These are phyloP conservation scores for Spinus olivaceus DNA, from an alignment of 2,797 vertebrate genomes.

Conservation along the genomic window DNA sequence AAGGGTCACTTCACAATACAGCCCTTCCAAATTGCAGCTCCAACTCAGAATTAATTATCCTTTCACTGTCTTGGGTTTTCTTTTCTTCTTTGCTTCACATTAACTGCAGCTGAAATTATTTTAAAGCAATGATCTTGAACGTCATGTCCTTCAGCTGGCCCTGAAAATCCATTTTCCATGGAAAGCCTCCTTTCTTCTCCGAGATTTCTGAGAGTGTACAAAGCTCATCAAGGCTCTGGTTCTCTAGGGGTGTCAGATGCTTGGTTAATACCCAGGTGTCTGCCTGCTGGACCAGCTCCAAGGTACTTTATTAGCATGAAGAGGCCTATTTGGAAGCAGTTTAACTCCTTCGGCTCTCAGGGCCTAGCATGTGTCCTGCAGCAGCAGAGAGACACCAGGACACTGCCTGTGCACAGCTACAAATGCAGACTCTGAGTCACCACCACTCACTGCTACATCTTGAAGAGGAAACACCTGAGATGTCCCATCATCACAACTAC, in stretches of 20 bases:
- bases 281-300: conserved; percentile 48
- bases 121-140: conserved; percentile 69
- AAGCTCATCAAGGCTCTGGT: conserved; percentile 43
- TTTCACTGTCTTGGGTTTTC: conserved; percentile 53
- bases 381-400: background rate
- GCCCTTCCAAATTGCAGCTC: conserved; percentile 51
- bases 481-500: no score
- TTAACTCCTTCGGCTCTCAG: conserved; percentile 29
- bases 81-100: conserved; percentile 58
- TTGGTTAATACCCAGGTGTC: conserved; percentile 42
- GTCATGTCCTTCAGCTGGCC: conserved; percentile 59
- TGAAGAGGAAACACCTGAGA: background rate
- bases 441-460: no score
- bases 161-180: conserved; percentile 54
- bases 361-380: rapidly evolving
- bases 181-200: conserved; percentile 43
- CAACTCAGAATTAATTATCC: conserved; percentile 61
- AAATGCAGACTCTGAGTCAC: background rate
- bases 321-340: background rate
- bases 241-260: conserved; percentile 41
- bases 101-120: conserved; percentile 64
- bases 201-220: conserved; percentile 18
- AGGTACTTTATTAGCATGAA: conserved; percentile 38
- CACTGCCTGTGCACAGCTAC: rapidly evolving
- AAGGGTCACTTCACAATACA: conserved; percentile 62